phyloP scores from a whole-genome alignment of 2,888 invertebrate genomes.

The Drosophila limbata region DNA sequence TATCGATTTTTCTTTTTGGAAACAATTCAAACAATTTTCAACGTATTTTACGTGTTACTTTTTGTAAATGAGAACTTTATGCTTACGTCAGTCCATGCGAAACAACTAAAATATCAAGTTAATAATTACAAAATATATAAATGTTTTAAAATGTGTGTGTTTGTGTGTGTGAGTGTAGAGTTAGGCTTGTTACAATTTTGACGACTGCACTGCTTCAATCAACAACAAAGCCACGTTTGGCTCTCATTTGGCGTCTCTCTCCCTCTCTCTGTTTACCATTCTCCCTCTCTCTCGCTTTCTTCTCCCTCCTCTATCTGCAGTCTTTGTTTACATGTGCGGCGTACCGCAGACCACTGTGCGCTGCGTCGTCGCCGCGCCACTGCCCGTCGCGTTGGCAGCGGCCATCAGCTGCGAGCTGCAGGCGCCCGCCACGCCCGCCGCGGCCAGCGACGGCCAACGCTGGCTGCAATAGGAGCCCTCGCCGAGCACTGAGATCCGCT shows the following conservation, averaged over 20 bases:
- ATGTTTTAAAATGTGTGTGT: conserved; percentile 8
- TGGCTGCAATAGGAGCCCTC: conserved; percentile 85
- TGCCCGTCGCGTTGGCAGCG: conserved; percentile 74
- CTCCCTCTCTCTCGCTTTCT: conserved; percentile 7
- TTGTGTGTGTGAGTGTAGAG: conserved; percentile 36
- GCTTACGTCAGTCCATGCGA: conserved; percentile 71
- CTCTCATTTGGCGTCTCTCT: conserved; percentile 80
- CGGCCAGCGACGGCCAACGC: conserved; percentile 84
- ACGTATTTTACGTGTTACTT: not conserved
- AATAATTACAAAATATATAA: conserved; percentile 37
- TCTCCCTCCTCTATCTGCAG: conserved; percentile 31
- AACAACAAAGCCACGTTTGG: conserved; percentile 66
- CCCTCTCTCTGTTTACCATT: conserved; percentile 23
- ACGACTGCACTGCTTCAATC: conserved; percentile 79
- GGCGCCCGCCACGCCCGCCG: conserved; percentile 79
- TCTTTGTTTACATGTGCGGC: conserved; percentile 85
- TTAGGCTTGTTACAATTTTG: conserved; percentile 72
- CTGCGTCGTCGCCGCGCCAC: conserved; percentile 72
- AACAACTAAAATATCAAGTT: conserved; percentile 36
- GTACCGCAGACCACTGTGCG: conserved; percentile 85
- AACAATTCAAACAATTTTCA: conserved; percentile 14
- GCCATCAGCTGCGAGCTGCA: conserved; percentile 79
- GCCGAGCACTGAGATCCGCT: conserved; percentile 85
- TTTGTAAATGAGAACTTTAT: conserved; percentile 53
- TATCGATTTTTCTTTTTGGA: conserved; percentile 4